Evolutionary conservation across 1,140 invertebrate genomes (phyloP), one percentile per base, ranked within the genome.

Genomic region (Leucophenga varia): DNA sequence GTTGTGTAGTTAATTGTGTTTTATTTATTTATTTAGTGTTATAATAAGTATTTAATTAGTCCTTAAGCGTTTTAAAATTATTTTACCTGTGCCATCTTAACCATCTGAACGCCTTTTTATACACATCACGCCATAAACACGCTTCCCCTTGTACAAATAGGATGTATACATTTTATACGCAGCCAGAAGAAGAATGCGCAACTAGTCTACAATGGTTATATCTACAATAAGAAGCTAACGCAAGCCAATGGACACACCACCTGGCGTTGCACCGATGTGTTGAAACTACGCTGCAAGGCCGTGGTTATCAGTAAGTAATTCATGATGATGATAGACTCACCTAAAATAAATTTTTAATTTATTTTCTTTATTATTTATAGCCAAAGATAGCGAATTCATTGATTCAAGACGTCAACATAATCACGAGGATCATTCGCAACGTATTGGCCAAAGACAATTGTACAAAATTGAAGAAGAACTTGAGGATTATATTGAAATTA

Each of bases 151-250:
- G n/a, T n/a, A n/a, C n/a, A n/a, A n/a, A n/a, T n/a, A n/a, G n/a
- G n/a, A n/a, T n/a, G n/a, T n/a, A n/a, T n/a, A n/a, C n/a, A 44
- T 43, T 60, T 52, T 30, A 60, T 60, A 40, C 45, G 57, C 22
- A 60, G 57, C 39, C 57, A 60, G 34, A 60, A 60, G 49, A 57
- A 56, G 37, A 54, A 60, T 44, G 48, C 57, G 10, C 57, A 60
- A 28, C 31, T 60, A 2, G 57, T 60, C 3, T 54, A 44, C 30
- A 44, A 50, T 3, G 49, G 52, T 3, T 60, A 30, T 34, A 57
- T 60, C 37, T 60, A 57, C 30, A 57, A 57, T 43, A 60, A 60
- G 14, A 60, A 60, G 44, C 22, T 57, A 13, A 60, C 57, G 2
- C 52, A 54, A 12, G 49, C 49, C 1, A 60, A 57, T 45, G 57